Percentiles rank a stretch among this genome's conserved stretches.
These are phyloP conservation scores for Danionella dracula DNA, from an alignment of 2,797 vertebrate species.

Conservation along the genomic window DNA sequence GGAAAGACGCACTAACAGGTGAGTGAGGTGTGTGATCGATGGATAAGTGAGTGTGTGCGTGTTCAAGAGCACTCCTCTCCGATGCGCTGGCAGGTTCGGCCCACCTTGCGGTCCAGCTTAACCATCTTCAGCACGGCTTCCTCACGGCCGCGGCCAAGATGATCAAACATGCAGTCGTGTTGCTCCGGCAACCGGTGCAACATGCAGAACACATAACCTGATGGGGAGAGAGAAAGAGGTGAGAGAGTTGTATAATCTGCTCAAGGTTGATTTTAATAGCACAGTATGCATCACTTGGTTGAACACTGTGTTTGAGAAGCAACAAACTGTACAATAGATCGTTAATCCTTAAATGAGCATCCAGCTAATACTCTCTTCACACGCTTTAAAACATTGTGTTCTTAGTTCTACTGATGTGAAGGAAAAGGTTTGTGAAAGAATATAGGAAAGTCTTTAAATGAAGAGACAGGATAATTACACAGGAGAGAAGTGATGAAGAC, in stretches of 20 bases:
- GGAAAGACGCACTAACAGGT: constrained; percentile 30
- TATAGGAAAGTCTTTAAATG: too few relatives aligned
- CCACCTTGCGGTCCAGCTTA: constrained; percentile 89
- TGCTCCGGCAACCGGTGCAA: constrained; percentile 60
- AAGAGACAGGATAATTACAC: too few relatives aligned
- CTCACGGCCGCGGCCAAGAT: constrained; percentile 82
- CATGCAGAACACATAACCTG: constrained; percentile 55
- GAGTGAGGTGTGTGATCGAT: constrained; percentile 6
- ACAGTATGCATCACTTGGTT: not conserved
- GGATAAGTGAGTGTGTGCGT: constrained; percentile 9
- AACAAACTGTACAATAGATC: too few relatives aligned
- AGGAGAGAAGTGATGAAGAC: too few relatives aligned
- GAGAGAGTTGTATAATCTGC: not conserved
- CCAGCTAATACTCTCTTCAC: too few relatives aligned
- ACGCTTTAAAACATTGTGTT: too few relatives aligned
- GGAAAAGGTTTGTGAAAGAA: too few relatives aligned
- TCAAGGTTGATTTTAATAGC: constrained; percentile 9
- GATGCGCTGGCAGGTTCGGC: constrained; percentile 86
- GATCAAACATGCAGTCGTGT: constrained; percentile 83
- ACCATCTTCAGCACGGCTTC: constrained; percentile 90
- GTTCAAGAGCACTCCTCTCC: constrained; percentile 86
- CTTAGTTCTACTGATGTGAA: too few relatives aligned
- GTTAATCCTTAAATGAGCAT: too few relatives aligned
- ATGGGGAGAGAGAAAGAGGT: constrained; percentile 26
- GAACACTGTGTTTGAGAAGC: not conserved